These are phyloP conservation scores for Epiblema foenella DNA, from an alignment of 2,888 invertebrate species.

Conservation along the genomic window DNA sequence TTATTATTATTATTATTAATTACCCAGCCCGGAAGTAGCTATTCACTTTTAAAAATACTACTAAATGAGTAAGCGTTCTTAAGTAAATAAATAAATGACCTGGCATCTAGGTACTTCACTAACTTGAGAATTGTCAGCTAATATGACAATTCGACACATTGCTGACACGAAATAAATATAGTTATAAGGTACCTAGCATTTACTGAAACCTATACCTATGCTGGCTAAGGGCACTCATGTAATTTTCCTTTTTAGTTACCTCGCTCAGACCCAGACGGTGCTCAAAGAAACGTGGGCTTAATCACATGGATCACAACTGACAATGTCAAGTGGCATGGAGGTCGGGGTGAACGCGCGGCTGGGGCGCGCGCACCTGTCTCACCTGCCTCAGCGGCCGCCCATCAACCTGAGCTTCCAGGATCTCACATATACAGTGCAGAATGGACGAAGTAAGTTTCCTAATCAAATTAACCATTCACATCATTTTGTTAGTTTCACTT, in stretches of 20 bases:
- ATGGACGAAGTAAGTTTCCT: constrained; percentile 79
- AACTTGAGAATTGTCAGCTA: too few species aligned
- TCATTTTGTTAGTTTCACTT: too few species aligned
- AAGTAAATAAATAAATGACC: constrained; percentile 11
- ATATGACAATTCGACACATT: too few species aligned
- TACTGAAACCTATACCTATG: too few species aligned
- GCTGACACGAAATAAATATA: too few species aligned
- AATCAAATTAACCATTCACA: too few species aligned
- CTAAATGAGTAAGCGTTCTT: not conserved
- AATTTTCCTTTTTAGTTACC: constrained; percentile 18
- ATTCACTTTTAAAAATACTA: not conserved
- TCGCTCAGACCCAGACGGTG: not conserved
- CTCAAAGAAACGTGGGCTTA: constrained; percentile 9
- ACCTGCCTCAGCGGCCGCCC: constrained; percentile 87
- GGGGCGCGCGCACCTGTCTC: constrained; percentile 78
- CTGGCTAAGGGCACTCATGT: not conserved
- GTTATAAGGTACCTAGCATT: too few species aligned
- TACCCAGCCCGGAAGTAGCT: not conserved
- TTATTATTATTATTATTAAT: too few species aligned
- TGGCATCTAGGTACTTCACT: not conserved
- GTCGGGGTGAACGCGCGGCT: constrained; percentile 56
- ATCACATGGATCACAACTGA: constrained; percentile 20
- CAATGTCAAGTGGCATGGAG: constrained; percentile 49
- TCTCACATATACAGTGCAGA: constrained; percentile 91
- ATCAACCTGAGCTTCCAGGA: constrained; percentile 94